Conservation (phyloP, 2,888 invertebrate genomes). For the Drosophila buzzatii region DNA sequence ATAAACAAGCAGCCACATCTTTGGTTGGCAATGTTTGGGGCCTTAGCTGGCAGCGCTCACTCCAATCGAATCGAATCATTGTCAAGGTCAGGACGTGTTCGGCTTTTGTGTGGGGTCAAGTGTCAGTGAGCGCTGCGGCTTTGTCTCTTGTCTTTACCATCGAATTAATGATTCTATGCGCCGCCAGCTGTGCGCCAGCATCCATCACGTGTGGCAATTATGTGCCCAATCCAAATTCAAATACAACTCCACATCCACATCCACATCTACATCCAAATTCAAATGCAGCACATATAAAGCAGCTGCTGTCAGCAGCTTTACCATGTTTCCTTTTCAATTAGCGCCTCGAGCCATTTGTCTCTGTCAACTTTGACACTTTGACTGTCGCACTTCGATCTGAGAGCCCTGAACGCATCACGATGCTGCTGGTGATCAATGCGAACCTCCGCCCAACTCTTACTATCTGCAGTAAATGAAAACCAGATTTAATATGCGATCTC, state of each 20-base stretch:
- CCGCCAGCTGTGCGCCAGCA: constrained; percentile 48
- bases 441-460: constrained; percentile 16
- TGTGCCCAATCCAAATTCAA: constrained; percentile 27
- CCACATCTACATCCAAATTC: constrained; percentile 15
- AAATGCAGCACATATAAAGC: constrained; percentile 22
- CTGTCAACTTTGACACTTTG: constrained; percentile 61
- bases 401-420: constrained; percentile 32
- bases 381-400: constrained; percentile 30
- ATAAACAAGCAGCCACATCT: constrained; percentile 53
- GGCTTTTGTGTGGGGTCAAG: constrained; percentile 72
- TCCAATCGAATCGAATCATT: constrained; percentile 60
- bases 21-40: constrained; percentile 40
- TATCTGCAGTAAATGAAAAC: constrained; percentile 12
- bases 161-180: constrained; percentile 67
- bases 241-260: not conserved
- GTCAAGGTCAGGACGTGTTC: constrained; percentile 72
- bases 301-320: constrained; percentile 41
- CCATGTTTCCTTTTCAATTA: constrained; percentile 66
- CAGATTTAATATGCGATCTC: not conserved
- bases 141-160: constrained; percentile 40
- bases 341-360: constrained; percentile 56
- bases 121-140: constrained; percentile 60
- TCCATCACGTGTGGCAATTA: constrained; percentile 34
- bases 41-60: constrained; percentile 44
- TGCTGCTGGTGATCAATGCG: constrained; percentile 22